These are phyloP conservation scores for Menidia beryllina DNA, from an alignment of 2,113 vertebrate species.

Conservation along the genomic window DNA sequence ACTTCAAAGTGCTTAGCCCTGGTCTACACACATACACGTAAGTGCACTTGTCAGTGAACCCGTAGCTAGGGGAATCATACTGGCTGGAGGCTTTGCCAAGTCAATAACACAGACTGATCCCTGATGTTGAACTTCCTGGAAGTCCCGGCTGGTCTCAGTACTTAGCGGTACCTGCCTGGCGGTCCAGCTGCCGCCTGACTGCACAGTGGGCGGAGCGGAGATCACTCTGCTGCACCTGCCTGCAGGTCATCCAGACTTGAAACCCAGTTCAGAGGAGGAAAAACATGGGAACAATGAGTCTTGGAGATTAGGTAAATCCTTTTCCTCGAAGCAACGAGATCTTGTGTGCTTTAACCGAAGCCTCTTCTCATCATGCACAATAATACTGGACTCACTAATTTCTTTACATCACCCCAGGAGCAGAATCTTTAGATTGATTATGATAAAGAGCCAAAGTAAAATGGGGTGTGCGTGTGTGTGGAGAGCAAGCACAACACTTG, in stretches of 20 bases:
- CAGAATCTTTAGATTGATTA: slow-evolving; percentile 33
- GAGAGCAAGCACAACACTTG: slow-evolving; percentile 7
- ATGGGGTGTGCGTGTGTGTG: slow-evolving; percentile 1
- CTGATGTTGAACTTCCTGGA: slow-evolving; percentile 74
- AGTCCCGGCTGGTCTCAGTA: slow-evolving; percentile 53
- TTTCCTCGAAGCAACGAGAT: slow-evolving; percentile 52
- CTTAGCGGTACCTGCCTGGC: slow-evolving; percentile 61
- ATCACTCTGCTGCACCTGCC: slow-evolving; percentile 44
- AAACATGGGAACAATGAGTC: slow-evolving; percentile 47
- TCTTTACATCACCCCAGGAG: slow-evolving; percentile 39
- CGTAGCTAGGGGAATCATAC: slow-evolving; percentile 68
- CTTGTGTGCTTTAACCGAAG: slow-evolving; percentile 32
- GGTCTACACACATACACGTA: slow-evolving; percentile 55
- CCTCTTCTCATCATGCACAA: slow-evolving; percentile 47
- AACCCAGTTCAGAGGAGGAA: slow-evolving; percentile 37
- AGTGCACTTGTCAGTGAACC: slow-evolving; percentile 63
- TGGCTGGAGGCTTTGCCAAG: slow-evolving; percentile 71
- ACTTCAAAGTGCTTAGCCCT: slow-evolving; percentile 57
- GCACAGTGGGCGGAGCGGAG: slow-evolving; percentile 45
- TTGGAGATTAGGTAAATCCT: slow-evolving; percentile 43
- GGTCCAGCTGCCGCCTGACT: slow-evolving; percentile 49
- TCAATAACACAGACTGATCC: slow-evolving; percentile 78
- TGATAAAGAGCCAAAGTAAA: slow-evolving; percentile 34
- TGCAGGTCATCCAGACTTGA: slow-evolving; percentile 43
- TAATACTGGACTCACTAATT: slow-evolving; percentile 49